phyloP scores from a whole-genome alignment of 2,797 vertebrate genomes.

The Rhinella marina region DNA sequence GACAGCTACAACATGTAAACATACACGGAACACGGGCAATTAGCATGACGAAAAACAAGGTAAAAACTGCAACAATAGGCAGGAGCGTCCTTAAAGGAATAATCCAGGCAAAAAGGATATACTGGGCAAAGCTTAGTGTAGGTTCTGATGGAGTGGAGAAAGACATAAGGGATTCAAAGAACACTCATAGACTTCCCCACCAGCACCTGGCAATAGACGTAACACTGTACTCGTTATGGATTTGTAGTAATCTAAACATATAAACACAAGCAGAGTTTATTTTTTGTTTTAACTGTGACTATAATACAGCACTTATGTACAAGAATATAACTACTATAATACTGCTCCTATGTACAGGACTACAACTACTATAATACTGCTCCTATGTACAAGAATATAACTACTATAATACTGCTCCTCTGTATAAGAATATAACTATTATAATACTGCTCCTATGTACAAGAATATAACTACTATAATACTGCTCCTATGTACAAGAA shows the following conservation, averaged over 20 bases:
- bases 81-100: background rate
- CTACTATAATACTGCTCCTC: too few relatives aligned
- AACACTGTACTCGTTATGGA: too few relatives aligned
- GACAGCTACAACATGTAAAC: slow-evolving; percentile 42
- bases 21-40: slow-evolving; percentile 13
- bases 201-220: too few relatives aligned
- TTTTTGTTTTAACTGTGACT: too few relatives aligned
- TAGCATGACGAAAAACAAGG: background rate
- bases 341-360: background rate
- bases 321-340: too few relatives aligned
- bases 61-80: background rate
- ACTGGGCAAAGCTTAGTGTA: background rate
- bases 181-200: background rate
- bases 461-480: background rate
- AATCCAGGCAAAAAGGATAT: background rate
- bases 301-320: too few relatives aligned
- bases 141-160: background rate
- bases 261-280: too few relatives aligned
- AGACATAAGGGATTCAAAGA: background rate
- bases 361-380: background rate
- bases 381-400: background rate
- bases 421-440: background rate
- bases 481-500: background rate
- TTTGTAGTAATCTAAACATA: too few relatives aligned
- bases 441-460: background rate